Base-by-base conservation (phyloP, 2,113 vertebrate species). In the Periophthalmodon schlosseri region DNA sequence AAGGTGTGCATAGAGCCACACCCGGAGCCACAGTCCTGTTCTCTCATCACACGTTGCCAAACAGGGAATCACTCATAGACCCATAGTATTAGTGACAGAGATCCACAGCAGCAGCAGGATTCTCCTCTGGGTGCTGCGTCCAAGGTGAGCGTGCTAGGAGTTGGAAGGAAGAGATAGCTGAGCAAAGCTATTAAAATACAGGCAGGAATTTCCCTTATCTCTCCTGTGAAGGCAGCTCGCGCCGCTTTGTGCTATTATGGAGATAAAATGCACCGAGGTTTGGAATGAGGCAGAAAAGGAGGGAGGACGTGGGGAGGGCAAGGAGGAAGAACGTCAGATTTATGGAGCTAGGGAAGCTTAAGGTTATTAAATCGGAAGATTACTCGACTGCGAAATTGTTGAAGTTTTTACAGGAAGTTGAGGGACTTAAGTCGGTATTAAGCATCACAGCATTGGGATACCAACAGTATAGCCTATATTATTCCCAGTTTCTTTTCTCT, bases 171-270 rank as follows among this genome's bases (percentile, higher is more conserved):
- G 90, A 95, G 94, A 96, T 95, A 96, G 93, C 92, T 90, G 90
- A 89, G 90, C 91, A 88, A 94, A 94, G 94, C 95, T 95, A 95
- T 95, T 96, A 95, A 96, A 95, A 95, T 93, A 94, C 93, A 91
- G 91, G 92, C 88, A 88, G 92, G 88, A 91, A 89, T 90, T 93
- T 91, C 82, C 90, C 84, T 92, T 88, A 93, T 93, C 90, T 82
- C 86, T 87, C 91, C 92, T 78, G 85, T 83, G 73, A 88, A 93
- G 92, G 86, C 89, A 92, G 91, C 91, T 88, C 84, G 88, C 90
- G 83, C 90, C 78, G 91, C 92, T 93, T 95, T 95, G 93, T 94
- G 92, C 94, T 93, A 93, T 94, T 91, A 94, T 93, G 89, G 90
- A 95, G 95, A 95, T 95, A 96, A 95, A 94, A 94, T 88, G 91